Conservation (phyloP, 2,888 invertebrate genomes). For the Halictus quadricinctus region DNA sequence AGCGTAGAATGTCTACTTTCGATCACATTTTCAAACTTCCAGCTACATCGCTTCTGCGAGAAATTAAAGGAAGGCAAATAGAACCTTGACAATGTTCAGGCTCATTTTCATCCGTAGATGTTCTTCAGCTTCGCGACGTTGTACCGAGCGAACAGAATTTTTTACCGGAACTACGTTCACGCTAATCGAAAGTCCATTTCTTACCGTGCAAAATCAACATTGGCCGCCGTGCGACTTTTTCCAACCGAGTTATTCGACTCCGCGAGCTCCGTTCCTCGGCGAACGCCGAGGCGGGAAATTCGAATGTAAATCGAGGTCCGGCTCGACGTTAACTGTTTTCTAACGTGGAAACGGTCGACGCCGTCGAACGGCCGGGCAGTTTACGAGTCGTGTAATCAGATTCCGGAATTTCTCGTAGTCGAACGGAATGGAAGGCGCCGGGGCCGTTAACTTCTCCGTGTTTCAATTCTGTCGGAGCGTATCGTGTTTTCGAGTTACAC, state of each 20-base stretch:
- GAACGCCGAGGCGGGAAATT: background rate
- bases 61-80: background rate
- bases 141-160: background rate
- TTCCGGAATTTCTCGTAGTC: conserved; percentile 15
- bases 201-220: background rate
- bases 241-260: background rate
- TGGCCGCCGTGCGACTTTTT: background rate
- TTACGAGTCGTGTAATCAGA: conserved; percentile 27
- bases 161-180: background rate
- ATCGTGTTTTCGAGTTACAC: conserved; percentile 7
- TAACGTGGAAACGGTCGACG: conserved; percentile 1
- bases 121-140: background rate
- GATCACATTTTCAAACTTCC: background rate
- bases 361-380: conserved; percentile 3
- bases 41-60: background rate
- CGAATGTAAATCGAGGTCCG: background rate
- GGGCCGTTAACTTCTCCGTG: conserved; percentile 22
- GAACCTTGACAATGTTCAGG: background rate
- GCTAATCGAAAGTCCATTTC: background rate
- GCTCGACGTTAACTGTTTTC: conserved; percentile 30
- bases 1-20: background rate
- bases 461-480: conserved; percentile 23
- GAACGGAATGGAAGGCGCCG: conserved; percentile 24
- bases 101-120: background rate
- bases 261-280: background rate